phyloP scores from a whole-genome alignment of 1,140 invertebrate genomes.

The Sycophila sp. region DNA sequence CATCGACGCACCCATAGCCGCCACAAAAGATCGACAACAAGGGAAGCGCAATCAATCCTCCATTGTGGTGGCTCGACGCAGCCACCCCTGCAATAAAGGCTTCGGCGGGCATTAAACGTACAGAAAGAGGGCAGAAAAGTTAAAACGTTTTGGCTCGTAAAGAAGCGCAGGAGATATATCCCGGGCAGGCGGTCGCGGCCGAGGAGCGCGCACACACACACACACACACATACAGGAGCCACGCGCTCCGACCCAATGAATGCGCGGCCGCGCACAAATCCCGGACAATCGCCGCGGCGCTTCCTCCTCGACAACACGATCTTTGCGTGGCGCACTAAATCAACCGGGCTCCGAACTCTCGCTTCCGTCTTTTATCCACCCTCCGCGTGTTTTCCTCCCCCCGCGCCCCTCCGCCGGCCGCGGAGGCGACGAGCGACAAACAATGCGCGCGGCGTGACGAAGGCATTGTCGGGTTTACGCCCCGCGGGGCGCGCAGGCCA shows the following conservation, averaged over 20 bases:
- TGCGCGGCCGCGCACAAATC: too few relatives aligned
- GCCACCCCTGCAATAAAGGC: neutral
- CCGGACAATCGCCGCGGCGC: conserved; percentile 24
- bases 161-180: too few relatives aligned
- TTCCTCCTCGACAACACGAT: conserved; percentile 45
- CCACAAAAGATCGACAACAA: neutral
- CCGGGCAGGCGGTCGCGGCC: too few relatives aligned
- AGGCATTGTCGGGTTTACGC: conserved; percentile 63
- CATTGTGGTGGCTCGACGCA: neutral
- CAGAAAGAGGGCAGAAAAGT: too few relatives aligned
- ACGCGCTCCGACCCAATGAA: too few relatives aligned
- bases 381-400: conserved; percentile 6
- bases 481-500: conserved; percentile 50
- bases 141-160: too few relatives aligned
- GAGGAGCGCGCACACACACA: too few relatives aligned
- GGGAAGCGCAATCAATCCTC: neutral
- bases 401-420: conserved; percentile 21
- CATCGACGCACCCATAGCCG: too few relatives aligned
- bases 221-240: too few relatives aligned
- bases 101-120: too few relatives aligned
- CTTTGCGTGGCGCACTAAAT: conserved; percentile 52
- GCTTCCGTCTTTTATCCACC: conserved; percentile 12
- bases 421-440: conserved; percentile 54
- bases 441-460: conserved; percentile 62
- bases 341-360: conserved; percentile 15